These are phyloP conservation scores for Grammomys dolichurus DNA, from an alignment of 2,113 vertebrate genomes.

Conservation along the genomic window DNA sequence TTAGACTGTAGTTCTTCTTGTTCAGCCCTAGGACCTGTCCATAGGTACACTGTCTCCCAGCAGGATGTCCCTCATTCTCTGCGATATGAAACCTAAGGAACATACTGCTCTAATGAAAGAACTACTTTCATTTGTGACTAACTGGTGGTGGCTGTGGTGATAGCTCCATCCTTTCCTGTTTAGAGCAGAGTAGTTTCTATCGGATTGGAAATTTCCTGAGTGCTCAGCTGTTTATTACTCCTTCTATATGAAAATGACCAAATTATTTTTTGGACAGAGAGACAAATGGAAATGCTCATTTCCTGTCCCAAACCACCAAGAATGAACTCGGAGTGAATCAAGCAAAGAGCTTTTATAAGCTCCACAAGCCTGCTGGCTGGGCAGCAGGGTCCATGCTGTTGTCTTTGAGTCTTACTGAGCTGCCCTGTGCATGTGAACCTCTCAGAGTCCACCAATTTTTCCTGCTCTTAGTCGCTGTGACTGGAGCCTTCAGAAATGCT, in stretches of 20 bases:
- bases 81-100: conserved; percentile 73
- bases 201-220: not conserved
- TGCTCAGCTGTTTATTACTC: not conserved
- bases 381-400: no score
- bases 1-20: conserved; percentile 65
- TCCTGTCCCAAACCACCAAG: not conserved
- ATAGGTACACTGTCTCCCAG: conserved; percentile 72
- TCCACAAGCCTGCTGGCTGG: rapidly evolving
- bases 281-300: not conserved
- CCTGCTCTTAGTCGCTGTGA: not conserved
- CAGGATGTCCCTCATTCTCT: conserved; percentile 30
- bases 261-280: not conserved
- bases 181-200: not conserved
- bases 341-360: not conserved
- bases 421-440: not conserved
- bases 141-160: not conserved
- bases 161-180: not conserved
- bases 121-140: not conserved
- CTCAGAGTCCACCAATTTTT: not conserved
- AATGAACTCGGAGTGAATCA: not conserved
- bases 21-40: conserved; percentile 42
- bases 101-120: conserved; percentile 19
- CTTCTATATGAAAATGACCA: not conserved
- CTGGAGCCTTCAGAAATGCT: not conserved
- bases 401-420: no score